A percentile compares a stretch with the other conserved stretches of the same genome.
Evolutionary conservation across 2,797 vertebrate genomes (phyloP).

Genomic region (Cossypha heuglini): DNA sequence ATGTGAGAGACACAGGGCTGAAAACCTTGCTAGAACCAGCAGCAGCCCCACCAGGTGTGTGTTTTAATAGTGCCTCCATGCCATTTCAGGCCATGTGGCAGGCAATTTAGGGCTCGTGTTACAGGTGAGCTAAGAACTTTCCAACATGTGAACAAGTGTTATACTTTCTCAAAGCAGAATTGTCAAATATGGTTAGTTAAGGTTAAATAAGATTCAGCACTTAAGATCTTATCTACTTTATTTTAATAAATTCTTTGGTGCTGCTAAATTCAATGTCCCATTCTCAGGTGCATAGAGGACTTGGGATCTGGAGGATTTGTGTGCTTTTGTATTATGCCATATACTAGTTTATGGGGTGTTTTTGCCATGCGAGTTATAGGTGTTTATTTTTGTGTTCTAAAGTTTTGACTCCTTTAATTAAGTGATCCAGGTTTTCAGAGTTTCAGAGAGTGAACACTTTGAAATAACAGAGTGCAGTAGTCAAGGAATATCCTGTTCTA

Average conservation of each 20-base stretch:
- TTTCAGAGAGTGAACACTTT: neutral
- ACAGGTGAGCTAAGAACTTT: neutral
- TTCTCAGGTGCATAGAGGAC: neutral
- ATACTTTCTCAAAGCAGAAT: neutral
- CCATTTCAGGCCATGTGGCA: neutral
- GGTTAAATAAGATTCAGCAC: neutral
- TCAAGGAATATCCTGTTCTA: neutral
- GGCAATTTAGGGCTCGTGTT: neutral
- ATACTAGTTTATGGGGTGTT: accelerated
- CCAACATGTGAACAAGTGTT: neutral
- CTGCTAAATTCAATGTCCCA: accelerated
- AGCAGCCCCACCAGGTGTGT: neutral
- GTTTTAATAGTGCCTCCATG: neutral
- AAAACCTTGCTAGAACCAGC: neutral
- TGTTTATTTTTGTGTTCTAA: neutral
- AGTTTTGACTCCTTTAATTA: neutral
- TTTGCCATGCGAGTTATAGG: neutral
- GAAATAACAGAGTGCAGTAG: neutral
- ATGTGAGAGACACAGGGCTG: neutral
- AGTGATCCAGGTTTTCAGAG: neutral
- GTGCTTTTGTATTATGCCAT: neutral
- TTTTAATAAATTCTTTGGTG: neutral
- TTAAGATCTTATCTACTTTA: neutral
- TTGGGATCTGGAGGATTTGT: neutral
- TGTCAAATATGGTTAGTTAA: neutral